phyloP scores from a whole-genome alignment of 1,140 invertebrate genomes.

The Rhizoglyphus robini region DNA sequence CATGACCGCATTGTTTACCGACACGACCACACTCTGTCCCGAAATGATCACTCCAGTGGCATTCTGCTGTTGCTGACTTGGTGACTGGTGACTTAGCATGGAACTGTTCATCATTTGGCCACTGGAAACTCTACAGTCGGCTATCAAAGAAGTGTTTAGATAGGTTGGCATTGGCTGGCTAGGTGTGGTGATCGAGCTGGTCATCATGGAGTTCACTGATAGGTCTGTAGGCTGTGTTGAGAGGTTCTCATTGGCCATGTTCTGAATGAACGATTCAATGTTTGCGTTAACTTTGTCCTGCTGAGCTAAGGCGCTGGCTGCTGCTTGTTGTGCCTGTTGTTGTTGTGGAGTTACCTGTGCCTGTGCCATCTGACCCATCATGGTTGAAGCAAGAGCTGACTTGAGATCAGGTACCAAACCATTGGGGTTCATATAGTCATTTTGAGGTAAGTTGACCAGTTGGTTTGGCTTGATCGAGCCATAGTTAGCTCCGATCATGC shows the following conservation, averaged over 20 bases:
- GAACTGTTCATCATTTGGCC: neutral
- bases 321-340: no score
- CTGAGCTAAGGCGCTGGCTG: no score
- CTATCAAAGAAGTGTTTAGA: no score
- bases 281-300: neutral
- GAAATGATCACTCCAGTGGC: neutral
- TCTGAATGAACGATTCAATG: neutral
- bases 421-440: neutral
- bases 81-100: neutral
- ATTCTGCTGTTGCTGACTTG: neutral
- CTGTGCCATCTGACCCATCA: no score
- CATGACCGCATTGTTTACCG: neutral
- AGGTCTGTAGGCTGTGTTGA: no score
- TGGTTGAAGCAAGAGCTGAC: neutral
- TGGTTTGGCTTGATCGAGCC: no score
- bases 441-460: neutral
- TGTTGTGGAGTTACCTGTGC: conserved; percentile 7
- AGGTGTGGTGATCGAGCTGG: no score
- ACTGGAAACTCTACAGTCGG: no score
- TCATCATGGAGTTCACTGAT: neutral
- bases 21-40: neutral
- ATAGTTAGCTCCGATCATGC: no score
- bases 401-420: neutral
- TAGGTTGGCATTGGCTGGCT: no score
- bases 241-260: neutral